A percentile compares a stretch with the other conserved stretches of the same genome.
phyloP scores from a whole-genome alignment of 2,797 vertebrate species.

The Premnoplex brunnescens region DNA sequence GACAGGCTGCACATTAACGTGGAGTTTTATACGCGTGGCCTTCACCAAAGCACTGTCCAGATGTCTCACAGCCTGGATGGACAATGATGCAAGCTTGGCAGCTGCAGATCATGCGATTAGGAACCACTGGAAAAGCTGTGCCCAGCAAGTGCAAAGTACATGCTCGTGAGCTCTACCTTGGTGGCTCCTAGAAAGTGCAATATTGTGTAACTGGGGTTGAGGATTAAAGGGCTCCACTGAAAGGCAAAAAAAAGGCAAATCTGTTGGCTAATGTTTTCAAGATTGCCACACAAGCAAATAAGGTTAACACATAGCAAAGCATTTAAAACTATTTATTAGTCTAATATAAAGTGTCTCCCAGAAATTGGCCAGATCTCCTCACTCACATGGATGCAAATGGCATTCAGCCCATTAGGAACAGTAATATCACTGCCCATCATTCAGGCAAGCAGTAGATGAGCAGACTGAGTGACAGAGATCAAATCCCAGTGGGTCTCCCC shows the following conservation, averaged over 20 bases:
- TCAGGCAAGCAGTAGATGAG: neutral
- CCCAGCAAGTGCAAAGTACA: constrained; percentile 64
- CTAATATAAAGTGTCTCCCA: neutral
- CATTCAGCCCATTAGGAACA: neutral
- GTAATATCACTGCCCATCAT: neutral
- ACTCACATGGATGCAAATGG: neutral
- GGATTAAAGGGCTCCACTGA: constrained; percentile 99
- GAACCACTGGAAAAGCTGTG: neutral
- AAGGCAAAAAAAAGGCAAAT: constrained; percentile 81
- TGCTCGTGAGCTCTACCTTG: constrained; percentile 90
- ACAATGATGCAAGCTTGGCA: constrained; percentile 46
- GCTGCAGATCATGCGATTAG: constrained; percentile 63
- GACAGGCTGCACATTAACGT: constrained; percentile 13
- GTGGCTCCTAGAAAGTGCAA: constrained; percentile 99
- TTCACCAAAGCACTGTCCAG: constrained; percentile 53
- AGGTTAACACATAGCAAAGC: neutral
- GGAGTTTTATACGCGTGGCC: constrained; percentile 24
- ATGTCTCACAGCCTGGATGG: constrained; percentile 52
- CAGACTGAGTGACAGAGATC: neutral
- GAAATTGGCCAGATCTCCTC: neutral
- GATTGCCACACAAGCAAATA: neutral
- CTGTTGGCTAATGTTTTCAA: constrained; percentile 47
- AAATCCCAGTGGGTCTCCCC: neutral
- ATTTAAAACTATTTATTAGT: neutral
- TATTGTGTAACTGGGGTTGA: constrained; percentile 99